Base-by-base conservation (phyloP, 2,113 vertebrate species). In the Ptilorrhoa leucosticta region DNA sequence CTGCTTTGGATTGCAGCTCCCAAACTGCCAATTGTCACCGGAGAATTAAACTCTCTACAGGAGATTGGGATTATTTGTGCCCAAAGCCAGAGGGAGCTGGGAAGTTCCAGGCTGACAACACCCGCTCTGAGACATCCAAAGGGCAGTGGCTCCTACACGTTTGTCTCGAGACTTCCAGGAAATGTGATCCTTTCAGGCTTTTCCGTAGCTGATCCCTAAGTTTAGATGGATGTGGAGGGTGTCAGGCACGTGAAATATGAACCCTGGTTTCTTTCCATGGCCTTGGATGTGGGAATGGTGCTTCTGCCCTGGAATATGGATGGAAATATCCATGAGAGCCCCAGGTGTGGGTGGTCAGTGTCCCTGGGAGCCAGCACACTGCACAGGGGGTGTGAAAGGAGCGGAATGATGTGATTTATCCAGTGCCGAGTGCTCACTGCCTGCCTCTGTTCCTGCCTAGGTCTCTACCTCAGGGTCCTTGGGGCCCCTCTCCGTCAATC, bases 401-500 rank as follows among this genome's bases (percentile, higher is more conserved):
- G 58, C 2, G 22, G 24, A 2, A 9, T 6, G 64, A 7, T 31
- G 76, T 8, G 64, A 47, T 33, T 39, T 23, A 2, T 23, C 4
- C 21, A 57, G 44, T 72, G 42, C 56, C 60, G 37, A 6, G 1
- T 6, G 6, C 40, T 93, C 27, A 93, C 47, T 16, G 10, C 35
- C 40, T 70, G 40, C 33, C 68, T 91, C 64, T 96, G 31, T 83
- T 95, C 61, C 83, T 83, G 97, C 97, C 76, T 84, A 99, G 99
- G 98, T 98, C 37, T 97, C 99, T 91, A 98, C 98, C 35, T 98
- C 99, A 82, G 98, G 99, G 78, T 98, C 99, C 83, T 98, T 99
- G 98, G 99, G 99, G 71, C 98, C 99, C 87, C 97, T 99, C 89
- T 97, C 99, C 11, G 97, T 98, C 90, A 97, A 98, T 75, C 97